Conservation (phyloP, 2,888 invertebrate genomes). For the Scaptomyza caliginosa region DNA sequence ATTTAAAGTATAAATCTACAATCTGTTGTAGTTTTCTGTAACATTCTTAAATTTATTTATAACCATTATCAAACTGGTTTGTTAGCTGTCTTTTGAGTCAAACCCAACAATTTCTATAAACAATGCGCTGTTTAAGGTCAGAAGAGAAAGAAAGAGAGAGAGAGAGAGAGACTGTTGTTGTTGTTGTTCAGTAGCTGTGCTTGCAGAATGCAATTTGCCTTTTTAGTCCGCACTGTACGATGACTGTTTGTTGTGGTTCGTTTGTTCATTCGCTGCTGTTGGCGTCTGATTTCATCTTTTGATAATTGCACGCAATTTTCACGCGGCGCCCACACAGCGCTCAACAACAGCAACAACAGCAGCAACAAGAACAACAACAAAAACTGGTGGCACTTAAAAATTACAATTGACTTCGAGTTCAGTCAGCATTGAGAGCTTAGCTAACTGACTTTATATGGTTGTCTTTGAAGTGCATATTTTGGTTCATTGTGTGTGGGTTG, state of each 20-base stretch:
- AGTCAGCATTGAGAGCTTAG: conserved; percentile 35
- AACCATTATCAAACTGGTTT: conserved; percentile 51
- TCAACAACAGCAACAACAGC: not conserved
- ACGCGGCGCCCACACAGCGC: conserved; percentile 62
- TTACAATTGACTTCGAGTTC: conserved; percentile 40
- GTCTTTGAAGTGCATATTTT: not conserved
- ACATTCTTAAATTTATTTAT: conserved; percentile 48
- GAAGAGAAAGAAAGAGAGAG: not conserved
- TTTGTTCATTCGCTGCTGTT: too few species aligned
- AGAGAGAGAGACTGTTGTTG: too few species aligned
- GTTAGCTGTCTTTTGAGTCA: conserved; percentile 18
- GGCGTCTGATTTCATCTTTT: conserved; percentile 70
- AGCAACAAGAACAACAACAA: not conserved
- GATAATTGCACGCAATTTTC: conserved; percentile 76
- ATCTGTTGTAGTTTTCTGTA: not conserved
- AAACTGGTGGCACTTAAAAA: conserved; percentile 37
- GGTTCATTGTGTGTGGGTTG: conserved; percentile 27
- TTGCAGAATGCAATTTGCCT: conserved; percentile 30
- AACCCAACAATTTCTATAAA: conserved; percentile 17
- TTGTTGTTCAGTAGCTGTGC: conserved; percentile 31
- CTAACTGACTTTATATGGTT: conserved; percentile 42
- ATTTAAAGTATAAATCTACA: too few species aligned
- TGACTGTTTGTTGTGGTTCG: conserved; percentile 13
- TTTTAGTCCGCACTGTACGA: not conserved
- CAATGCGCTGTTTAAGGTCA: conserved; percentile 12